Evolutionary conservation across 2,888 invertebrate species (phyloP), one percentile per base, ranked within the genome.

Genomic region (Cordylochernes scorpioides): DNA sequence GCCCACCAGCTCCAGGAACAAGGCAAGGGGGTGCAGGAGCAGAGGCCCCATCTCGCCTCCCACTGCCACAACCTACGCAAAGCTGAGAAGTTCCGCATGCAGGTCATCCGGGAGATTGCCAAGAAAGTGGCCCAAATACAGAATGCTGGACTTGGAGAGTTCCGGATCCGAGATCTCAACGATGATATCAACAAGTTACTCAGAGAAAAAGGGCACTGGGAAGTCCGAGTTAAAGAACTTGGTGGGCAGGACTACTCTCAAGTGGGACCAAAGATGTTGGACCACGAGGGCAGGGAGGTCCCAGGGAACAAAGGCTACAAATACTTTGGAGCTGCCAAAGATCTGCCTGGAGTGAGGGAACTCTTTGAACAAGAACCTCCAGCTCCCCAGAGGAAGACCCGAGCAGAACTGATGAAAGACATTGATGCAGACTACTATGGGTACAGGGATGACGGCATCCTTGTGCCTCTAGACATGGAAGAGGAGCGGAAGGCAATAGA

Each of bases 371-470:
- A 88, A 50, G 82, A 82, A 51, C 77, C 86, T 7, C 80, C 82
- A 9, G 68, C 74, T 29, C 72, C 78, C 4, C 73, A 78, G 9
- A 63, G 84, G 15, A 80, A 84, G 55, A 84, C 86, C 0, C 65
- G 94, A 29, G 84, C 78, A 0, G 94, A 99, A 51, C 61, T 99
- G 28, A 91, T 94, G 88, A 73, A 82, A 43, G 77, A 91, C 49
- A 80, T 99, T 21, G 94, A 97, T 57, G 91, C 94, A 0, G 86
- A 88, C 55, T 97, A 97, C 58, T 99, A 97, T 55, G 97, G 97
- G 0, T 94, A 88, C 54, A 60, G 88, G 45, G 97, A 97, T 54
- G 97, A 99, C 52, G 94, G 94, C 0, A 65, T 91, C 29, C 58
- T 97, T 25, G 59, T 78, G 38, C 91, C 91, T 0, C 50, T 84